Evolutionary conservation across 2,888 invertebrate species (phyloP), one percentile per base, ranked within the genome.

Genomic region (Cosmopolites sordidus): DNA sequence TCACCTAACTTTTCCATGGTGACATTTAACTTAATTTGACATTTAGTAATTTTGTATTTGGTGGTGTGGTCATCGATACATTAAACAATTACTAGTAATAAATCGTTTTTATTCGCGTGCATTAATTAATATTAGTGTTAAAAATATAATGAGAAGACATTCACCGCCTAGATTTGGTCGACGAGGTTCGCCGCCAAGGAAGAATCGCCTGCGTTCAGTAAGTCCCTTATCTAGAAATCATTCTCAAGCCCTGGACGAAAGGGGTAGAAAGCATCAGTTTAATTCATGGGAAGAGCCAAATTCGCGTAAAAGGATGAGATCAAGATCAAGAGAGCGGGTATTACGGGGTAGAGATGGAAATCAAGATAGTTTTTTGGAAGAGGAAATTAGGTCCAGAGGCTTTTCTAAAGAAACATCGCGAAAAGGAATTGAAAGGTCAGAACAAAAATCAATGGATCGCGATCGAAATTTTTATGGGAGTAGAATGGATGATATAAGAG

Each of bases 221-320:
- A 57, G 57, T 33, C 57, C 57, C 17, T 18, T 51, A 12, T 49
- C 52, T 3, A 46, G 50, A 16, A 50, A 22, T 18, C 54, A 45
- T 37, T 52, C 54, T 9, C 37, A 42, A 6, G 45, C 45, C 11
- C 50, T 50, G 2, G 53, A 57, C n/a, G 57, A 44, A 51, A 47
- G 50, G n/a, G 16, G 41, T 16, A 38, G 48, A 11, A 58, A 52
- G 14, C n/a, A 9, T 27, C 22, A 47, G 5, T 37, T 37, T 22
- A 22, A 15, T 33, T 39, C 29, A 16, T 49, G 50, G 47, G 54
- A 52, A 15, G 18, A 33, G 12, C 47, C 16, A 16, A 16, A 37
- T 18, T 14, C 22, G 15, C 42, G 38, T 16, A 43, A 38, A 29
- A 37, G 56, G 12, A 51, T 30, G 14, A 43, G 56, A 30, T 49